These are phyloP conservation scores for Sisor rabdophorus DNA, from an alignment of 2,113 vertebrate genomes.

Conservation along the genomic window DNA sequence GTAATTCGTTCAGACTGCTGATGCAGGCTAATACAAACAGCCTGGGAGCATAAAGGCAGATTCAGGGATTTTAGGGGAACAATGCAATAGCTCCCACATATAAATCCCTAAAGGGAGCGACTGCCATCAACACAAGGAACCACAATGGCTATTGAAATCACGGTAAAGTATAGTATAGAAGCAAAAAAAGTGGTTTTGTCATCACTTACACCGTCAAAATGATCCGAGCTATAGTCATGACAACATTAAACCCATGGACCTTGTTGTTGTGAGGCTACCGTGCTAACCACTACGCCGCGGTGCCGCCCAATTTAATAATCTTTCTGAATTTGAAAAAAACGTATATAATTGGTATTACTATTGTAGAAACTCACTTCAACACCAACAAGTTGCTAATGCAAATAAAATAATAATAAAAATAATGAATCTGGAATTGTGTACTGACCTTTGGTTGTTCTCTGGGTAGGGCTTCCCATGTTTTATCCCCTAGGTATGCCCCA, in stretches of 20 bases:
- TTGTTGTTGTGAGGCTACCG: no score
- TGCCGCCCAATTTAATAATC: neutral
- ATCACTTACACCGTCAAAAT: neutral
- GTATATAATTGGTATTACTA: no score
- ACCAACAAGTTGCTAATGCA: no score
- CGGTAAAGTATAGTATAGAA: neutral
- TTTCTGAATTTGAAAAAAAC: neutral
- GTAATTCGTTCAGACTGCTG: constrained; percentile 35
- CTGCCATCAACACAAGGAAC: neutral
- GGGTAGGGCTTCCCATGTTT: no score
- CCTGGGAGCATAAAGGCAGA: constrained; percentile 8
- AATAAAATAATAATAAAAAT: no score
- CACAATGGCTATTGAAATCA: neutral
- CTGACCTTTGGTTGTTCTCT: no score
- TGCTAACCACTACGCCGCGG: no score
- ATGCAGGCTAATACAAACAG: constrained; percentile 23
- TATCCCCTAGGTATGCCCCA: no score
- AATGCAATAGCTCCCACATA: neutral
- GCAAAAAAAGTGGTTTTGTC: neutral
- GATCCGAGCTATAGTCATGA: no score
- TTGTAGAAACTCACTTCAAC: no score
- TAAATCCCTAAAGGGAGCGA: constrained; percentile 1
- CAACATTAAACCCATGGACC: no score
- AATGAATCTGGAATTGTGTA: no score
- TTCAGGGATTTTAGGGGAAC: constrained; percentile 20